phyloP scores from a whole-genome alignment of 2,797 vertebrate genomes.

The Takifugu ocellatus region DNA sequence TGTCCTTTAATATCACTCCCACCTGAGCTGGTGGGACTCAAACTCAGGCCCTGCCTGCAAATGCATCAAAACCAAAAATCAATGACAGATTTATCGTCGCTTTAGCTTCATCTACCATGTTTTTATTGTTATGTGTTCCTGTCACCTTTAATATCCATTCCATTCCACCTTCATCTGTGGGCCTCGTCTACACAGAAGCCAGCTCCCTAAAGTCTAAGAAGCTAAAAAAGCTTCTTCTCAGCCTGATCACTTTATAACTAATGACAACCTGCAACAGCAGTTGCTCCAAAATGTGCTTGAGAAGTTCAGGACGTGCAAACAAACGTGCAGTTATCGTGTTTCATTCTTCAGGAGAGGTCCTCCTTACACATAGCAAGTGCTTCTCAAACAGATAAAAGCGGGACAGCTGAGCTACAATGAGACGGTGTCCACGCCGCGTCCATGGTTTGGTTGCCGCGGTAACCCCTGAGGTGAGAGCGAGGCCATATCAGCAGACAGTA shows the following conservation, averaged over 20 bases:
- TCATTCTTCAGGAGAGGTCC: constrained; percentile 40
- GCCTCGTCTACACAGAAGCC: neutral
- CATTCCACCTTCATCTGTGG: too few species aligned
- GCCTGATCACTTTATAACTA: constrained; percentile 17
- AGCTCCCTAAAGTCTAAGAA: constrained; percentile 21
- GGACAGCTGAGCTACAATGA: constrained; percentile 26
- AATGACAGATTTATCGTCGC: too few species aligned
- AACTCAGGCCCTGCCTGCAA: too few species aligned
- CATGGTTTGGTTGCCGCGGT: constrained; percentile 54
- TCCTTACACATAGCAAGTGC: constrained; percentile 19
- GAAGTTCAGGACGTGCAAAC: constrained; percentile 42
- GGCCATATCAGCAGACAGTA: constrained; percentile 56
- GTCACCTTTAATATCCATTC: too few species aligned
- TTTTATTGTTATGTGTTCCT: too few species aligned
- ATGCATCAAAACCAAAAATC: too few species aligned
- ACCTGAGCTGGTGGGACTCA: too few species aligned
- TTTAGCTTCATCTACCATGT: too few species aligned
- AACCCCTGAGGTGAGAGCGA: constrained; percentile 65
- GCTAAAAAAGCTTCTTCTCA: constrained; percentile 22
- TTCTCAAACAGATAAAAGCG: constrained; percentile 53
- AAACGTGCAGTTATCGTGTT: constrained; percentile 43
- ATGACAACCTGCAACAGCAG: constrained; percentile 56
- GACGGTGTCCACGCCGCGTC: constrained; percentile 37
- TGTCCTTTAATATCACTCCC: too few species aligned
- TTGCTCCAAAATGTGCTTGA: constrained; percentile 35